Percentiles rank a stretch among this genome's conserved stretches.
Conservation (phyloP, 2,113 vertebrate species). For the Chloropsis cyanopogon region DNA sequence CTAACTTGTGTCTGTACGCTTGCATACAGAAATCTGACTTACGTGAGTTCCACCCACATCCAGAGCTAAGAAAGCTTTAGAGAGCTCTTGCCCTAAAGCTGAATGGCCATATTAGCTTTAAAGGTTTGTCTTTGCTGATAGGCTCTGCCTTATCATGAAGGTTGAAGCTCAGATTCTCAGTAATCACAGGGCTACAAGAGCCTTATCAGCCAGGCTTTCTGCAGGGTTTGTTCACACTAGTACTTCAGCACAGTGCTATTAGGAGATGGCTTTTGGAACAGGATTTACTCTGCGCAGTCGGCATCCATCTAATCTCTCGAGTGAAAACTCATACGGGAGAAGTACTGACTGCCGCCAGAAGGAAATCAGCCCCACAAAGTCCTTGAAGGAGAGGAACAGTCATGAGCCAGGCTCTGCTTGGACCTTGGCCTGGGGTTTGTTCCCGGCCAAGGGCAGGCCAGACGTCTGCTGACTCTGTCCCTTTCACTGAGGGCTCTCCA, state of each 20-base stretch:
- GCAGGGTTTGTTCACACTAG: not conserved
- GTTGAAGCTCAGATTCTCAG: not conserved
- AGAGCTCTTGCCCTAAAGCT: not conserved
- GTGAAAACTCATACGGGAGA: not conserved
- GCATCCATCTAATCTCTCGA: not conserved
- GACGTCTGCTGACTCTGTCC: not conserved
- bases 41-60: fast-evolving
- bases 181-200: not conserved
- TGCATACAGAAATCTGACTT: not conserved
- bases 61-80: not conserved
- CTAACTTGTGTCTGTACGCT: not conserved
- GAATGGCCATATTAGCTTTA: not conserved
- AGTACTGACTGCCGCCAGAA: not conserved
- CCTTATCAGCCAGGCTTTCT: not conserved
- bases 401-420: not conserved
- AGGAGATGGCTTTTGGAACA: not conserved
- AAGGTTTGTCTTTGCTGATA: not conserved
- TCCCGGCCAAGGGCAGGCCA: not conserved
- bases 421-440: not conserved
- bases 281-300: not conserved
- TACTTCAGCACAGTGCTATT: not conserved
- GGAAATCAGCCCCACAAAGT: not conserved
- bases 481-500: not conserved
- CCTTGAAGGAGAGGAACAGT: not conserved
- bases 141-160: not conserved